Evolutionary conservation across 2,888 invertebrate species (phyloP).

Genomic region (Calephelis perditalis): DNA sequence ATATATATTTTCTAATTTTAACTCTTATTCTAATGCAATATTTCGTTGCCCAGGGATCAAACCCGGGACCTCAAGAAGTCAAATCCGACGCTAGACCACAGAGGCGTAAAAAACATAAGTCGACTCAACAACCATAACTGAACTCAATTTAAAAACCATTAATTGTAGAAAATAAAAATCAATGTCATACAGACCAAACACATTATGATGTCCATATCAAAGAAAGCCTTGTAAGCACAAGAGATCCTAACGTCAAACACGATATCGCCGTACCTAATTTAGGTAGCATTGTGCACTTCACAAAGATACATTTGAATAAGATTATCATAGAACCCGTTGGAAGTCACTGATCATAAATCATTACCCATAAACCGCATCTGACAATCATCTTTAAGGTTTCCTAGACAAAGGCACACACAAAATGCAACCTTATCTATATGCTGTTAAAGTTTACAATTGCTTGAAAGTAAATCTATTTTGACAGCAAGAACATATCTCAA

Average conservation of each 20-base stretch:
- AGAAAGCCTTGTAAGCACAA: conserved; percentile 49
- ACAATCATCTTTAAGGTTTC: conserved; percentile 70
- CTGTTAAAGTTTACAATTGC: conserved; percentile 32
- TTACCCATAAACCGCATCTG: conserved; percentile 75
- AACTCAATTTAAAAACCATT: conserved; percentile 54
- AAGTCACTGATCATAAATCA: conserved; percentile 77
- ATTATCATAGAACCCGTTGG: conserved; percentile 76
- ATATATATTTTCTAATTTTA: too few species aligned
- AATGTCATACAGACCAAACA: conserved; percentile 16
- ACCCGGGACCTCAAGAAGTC: too few species aligned
- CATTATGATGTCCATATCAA: conserved; percentile 25
- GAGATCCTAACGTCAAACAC: conserved; percentile 36
- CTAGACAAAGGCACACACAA: conserved; percentile 40
- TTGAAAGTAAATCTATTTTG: conserved; percentile 30
- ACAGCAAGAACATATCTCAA: conserved; percentile 60
- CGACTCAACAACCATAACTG: conserved; percentile 18
- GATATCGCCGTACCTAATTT: conserved; percentile 72
- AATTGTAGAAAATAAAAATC: conserved; percentile 39
- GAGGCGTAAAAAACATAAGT: too few species aligned
- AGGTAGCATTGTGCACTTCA: conserved; percentile 75
- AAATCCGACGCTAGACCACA: too few species aligned
- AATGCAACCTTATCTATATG: conserved; percentile 33
- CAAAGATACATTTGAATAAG: conserved; percentile 67
- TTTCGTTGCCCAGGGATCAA: too few species aligned
- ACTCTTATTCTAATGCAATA: too few species aligned